These are phyloP conservation scores for Copidosoma aretas DNA, from an alignment of 2,888 invertebrate genomes.

Conservation along the genomic window DNA sequence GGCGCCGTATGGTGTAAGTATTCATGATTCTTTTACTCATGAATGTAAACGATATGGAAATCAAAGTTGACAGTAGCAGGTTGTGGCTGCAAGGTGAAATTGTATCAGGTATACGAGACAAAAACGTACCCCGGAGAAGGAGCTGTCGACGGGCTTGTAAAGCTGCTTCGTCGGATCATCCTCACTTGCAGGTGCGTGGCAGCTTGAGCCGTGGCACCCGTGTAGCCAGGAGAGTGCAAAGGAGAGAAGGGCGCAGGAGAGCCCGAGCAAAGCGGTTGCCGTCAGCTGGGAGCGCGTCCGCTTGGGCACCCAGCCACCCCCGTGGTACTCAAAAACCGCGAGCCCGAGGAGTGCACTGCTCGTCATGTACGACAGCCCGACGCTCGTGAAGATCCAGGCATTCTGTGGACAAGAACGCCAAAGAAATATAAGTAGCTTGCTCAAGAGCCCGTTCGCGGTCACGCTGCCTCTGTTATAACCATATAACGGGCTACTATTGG, in stretches of 20 bases:
- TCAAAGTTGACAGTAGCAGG: too few species aligned
- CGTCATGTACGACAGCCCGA: slow-evolving; percentile 75
- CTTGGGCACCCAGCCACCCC: slow-evolving; percentile 74
- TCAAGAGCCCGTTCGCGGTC: too few species aligned
- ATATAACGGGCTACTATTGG: too few species aligned
- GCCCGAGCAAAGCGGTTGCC: slow-evolving; percentile 56
- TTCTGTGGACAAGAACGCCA: slow-evolving; percentile 64
- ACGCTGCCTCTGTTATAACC: too few species aligned
- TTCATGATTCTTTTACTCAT: too few species aligned
- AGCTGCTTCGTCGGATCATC: slow-evolving; percentile 56
- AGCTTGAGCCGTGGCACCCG: slow-evolving; percentile 49
- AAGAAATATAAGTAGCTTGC: not conserved
- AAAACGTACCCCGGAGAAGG: slow-evolving; percentile 50
- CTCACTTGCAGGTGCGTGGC: slow-evolving; percentile 50
- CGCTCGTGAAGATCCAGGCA: slow-evolving; percentile 75
- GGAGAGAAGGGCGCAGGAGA: slow-evolving; percentile 58
- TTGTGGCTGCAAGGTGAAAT: too few species aligned
- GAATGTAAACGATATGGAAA: too few species aligned
- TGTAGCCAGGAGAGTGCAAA: slow-evolving; percentile 59
- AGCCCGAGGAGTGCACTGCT: slow-evolving; percentile 73
- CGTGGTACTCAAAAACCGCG: slow-evolving; percentile 71
- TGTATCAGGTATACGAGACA: too few species aligned
- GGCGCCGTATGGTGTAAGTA: too few species aligned
- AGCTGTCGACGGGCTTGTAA: slow-evolving; percentile 60
- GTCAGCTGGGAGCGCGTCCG: slow-evolving; percentile 74